Conservation (phyloP, 2,797 vertebrate species). For the Dendrocincla tyrannina region DNA sequence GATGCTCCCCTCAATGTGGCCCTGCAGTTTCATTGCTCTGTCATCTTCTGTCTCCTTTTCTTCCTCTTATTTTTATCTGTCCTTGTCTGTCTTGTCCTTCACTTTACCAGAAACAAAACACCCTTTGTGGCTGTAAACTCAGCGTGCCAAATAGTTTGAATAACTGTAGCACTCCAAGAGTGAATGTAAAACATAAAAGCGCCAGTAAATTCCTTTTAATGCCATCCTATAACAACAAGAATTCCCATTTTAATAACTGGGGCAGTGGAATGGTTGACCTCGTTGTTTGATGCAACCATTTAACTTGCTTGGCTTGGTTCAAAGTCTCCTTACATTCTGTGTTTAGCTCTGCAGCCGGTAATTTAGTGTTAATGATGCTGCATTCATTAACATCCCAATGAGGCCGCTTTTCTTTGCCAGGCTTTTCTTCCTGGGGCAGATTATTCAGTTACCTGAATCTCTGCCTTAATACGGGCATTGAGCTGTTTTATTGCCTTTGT, state of each 20-base stretch:
- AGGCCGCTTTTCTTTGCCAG: background rate
- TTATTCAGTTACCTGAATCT: background rate
- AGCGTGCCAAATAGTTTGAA: constrained; percentile 29
- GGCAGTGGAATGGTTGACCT: constrained; percentile 15
- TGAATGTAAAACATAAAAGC: constrained; percentile 31
- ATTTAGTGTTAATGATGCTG: constrained; percentile 49
- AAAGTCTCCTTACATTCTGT: background rate
- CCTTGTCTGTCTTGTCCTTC: constrained; percentile 2
- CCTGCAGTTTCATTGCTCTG: background rate
- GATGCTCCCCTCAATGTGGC: background rate
- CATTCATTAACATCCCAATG: constrained; percentile 31
- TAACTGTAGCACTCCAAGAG: constrained; percentile 40
- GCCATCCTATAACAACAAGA: background rate
- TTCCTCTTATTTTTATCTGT: background rate
- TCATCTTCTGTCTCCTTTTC: background rate
- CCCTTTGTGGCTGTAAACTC: constrained; percentile 17
- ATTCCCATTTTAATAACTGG: constrained; percentile 39
- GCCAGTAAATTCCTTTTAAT: constrained; percentile 41
- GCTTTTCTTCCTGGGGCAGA: background rate
- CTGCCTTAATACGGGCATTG: background rate
- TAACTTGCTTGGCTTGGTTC: constrained; percentile 37
- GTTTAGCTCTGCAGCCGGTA: constrained; percentile 32
- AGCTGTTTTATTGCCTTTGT: constrained; percentile 12
- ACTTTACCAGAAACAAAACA: constrained; percentile 1
- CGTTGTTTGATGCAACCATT: constrained; percentile 45